A percentile compares a stretch with the other conserved stretches of the same genome.
phyloP scores from a whole-genome alignment of 2,113 vertebrate genomes.

The Pampusana beccarii region DNA sequence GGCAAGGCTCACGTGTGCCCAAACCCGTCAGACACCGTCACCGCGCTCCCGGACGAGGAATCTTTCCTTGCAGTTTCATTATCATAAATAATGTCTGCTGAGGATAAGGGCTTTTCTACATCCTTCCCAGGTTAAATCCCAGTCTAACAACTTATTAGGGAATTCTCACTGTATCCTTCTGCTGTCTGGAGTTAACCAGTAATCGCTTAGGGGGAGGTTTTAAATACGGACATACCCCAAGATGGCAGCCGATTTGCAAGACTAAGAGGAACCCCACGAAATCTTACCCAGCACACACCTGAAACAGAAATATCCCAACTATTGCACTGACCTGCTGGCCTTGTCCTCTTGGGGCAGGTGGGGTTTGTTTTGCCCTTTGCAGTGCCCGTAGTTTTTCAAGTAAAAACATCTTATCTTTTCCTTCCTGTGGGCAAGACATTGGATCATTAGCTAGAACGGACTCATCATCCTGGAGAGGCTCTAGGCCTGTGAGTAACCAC shows the following conservation, averaged over 20 bases:
- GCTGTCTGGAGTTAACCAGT: not conserved
- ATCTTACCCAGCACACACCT: rapidly evolving
- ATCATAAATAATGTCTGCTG: not conserved
- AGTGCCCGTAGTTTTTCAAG: conserved; percentile 73
- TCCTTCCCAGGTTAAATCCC: not conserved
- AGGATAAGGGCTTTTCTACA: not conserved
- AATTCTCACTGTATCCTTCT: not conserved
- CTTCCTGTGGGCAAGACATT: conserved; percentile 75
- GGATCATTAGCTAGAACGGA: not conserved
- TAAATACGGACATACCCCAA: not conserved
- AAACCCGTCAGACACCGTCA: not conserved
- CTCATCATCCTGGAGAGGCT: not conserved
- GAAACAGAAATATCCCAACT: not conserved
- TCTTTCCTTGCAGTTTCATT: not conserved
- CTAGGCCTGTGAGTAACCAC: not conserved
- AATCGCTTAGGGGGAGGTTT: not conserved
- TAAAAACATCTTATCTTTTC: conserved; percentile 89
- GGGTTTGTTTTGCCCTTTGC: conserved; percentile 37
- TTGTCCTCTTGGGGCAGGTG: not conserved
- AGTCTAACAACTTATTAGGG: not conserved
- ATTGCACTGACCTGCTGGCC: conserved; percentile 58
- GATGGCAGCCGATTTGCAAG: not conserved
- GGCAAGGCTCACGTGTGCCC: not conserved
- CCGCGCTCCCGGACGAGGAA: not conserved
- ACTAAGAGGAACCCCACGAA: not conserved